Base-by-base conservation (phyloP, 2,797 vertebrate genomes). In the Fistularia commersonii region DNA sequence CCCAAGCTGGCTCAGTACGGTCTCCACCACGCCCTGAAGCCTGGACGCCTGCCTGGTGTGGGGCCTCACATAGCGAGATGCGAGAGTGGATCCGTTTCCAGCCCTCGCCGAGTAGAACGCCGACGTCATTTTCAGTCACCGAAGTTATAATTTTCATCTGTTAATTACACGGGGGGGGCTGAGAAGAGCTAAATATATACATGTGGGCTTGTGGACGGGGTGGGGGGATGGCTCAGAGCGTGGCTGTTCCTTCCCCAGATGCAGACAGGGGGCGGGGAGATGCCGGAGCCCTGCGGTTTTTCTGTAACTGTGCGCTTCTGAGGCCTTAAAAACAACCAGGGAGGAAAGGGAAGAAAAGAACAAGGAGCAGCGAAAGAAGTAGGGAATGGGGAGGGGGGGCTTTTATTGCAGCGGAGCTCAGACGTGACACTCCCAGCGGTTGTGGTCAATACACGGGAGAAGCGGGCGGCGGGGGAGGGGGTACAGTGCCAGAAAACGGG, bases 131-230 rank as follows among this genome's bases (percentile, higher is more conserved):
- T 11, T 9, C 32, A 1, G 11, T 59, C 31, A 50, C 42, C 58
- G 74, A 73, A 83, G 64, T 85, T 89, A 68, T 90, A 85, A 90
- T 90, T 90, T 91, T 72, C 71, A 68, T 74, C 69, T 74, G 59
- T 59, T 90, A 89, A 91, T 90, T 87, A 89, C 77, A 90, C 69
- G 61, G 76, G 72, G 64, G 79, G 67, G 44, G 56, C n/a, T n/a
- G n/a, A 56, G 63, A 77, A 62, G 71, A 63, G 78, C 81, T 88
- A 87, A 87, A 87, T 85, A 85, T 88, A 84, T 55, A 68, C 79
- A 68, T 66, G 69, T 66, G 64, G 71, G 67, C 36, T 36, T 51
- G 64, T 9, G 10, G 51, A 59, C 41, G 47, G 63, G 34, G 31
- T 60, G 61, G 9, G 49, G 47, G 40, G 66, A 58, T 64, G 58